phyloP scores from a whole-genome alignment of 2,113 vertebrate genomes.

The Lanius ludovicianus region DNA sequence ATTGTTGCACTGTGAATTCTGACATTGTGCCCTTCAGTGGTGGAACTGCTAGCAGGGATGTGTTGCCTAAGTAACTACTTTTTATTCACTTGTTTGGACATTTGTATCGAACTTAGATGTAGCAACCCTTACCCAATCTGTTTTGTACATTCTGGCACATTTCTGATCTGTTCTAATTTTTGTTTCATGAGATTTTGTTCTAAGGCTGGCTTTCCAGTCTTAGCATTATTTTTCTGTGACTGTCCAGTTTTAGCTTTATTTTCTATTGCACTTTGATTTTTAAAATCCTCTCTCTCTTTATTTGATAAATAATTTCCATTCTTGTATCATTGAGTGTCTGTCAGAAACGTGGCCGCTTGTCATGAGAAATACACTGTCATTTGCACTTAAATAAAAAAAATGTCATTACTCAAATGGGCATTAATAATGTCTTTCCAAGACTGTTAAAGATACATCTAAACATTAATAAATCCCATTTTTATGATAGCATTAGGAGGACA shows the following conservation, averaged over 20 bases:
- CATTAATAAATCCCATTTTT: neutral
- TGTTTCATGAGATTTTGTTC: neutral
- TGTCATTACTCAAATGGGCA: neutral
- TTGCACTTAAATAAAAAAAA: neutral
- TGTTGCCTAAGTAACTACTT: neutral
- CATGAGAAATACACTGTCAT: neutral
- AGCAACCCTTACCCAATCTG: neutral
- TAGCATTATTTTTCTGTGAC: neutral
- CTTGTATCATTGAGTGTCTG: neutral
- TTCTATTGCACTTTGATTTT: neutral
- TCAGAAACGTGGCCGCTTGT: neutral
- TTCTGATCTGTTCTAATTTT: neutral
- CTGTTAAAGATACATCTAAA: neutral
- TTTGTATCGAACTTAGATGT: neutral
- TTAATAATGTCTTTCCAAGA: neutral
- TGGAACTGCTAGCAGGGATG: neutral
- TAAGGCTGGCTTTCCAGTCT: neutral
- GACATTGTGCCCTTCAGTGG: neutral
- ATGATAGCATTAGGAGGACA: neutral
- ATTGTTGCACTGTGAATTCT: neutral
- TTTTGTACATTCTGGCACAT: neutral
- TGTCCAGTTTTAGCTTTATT: neutral
- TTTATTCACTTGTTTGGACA: neutral
- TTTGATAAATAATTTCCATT: neutral
- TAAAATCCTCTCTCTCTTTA: neutral